These are phyloP conservation scores for Andrena marginata DNA, from an alignment of 2,888 invertebrate species.

Conservation along the genomic window DNA sequence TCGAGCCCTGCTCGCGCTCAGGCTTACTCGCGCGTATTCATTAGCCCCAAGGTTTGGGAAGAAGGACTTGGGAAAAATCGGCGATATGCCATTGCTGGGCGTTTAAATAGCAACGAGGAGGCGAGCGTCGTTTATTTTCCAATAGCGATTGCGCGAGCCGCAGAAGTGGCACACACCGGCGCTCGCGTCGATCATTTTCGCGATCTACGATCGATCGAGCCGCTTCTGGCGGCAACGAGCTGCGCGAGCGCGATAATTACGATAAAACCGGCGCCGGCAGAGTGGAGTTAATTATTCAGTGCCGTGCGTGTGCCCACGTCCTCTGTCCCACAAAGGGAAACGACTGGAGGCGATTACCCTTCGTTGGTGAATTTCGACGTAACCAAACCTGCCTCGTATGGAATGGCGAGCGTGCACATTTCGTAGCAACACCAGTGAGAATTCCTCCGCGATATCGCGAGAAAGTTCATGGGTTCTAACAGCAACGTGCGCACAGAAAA, in stretches of 20 bases:
- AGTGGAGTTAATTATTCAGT: conserved; percentile 70
- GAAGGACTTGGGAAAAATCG: not conserved
- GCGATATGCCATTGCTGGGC: not conserved
- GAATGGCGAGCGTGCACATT: conserved; percentile 14
- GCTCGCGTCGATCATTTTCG: conserved; percentile 64
- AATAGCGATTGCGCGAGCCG: conserved; percentile 23
- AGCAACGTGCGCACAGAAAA: not conserved
- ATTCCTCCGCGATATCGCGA: not conserved
- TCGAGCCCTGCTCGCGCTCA: not conserved
- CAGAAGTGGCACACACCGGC: conserved; percentile 25
- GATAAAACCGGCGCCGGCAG: conserved; percentile 69
- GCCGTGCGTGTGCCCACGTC: conserved; percentile 58
- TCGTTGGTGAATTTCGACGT: conserved; percentile 60
- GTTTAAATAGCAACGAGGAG: conserved; percentile 7
- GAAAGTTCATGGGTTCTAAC: not conserved
- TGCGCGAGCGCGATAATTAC: conserved; percentile 67
- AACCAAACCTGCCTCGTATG: conserved; percentile 24
- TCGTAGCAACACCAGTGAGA: not conserved
- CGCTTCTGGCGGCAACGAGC: conserved; percentile 39
- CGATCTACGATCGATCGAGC: conserved; percentile 67
- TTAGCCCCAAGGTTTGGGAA: not conserved
- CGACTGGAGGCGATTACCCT: conserved; percentile 60
- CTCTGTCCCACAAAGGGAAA: conserved; percentile 64
- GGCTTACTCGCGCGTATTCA: not conserved
- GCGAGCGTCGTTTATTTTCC: conserved; percentile 39